These are phyloP conservation scores for Himalopsyche phryganea DNA, from an alignment of 1,140 invertebrate species.

Conservation along the genomic window DNA sequence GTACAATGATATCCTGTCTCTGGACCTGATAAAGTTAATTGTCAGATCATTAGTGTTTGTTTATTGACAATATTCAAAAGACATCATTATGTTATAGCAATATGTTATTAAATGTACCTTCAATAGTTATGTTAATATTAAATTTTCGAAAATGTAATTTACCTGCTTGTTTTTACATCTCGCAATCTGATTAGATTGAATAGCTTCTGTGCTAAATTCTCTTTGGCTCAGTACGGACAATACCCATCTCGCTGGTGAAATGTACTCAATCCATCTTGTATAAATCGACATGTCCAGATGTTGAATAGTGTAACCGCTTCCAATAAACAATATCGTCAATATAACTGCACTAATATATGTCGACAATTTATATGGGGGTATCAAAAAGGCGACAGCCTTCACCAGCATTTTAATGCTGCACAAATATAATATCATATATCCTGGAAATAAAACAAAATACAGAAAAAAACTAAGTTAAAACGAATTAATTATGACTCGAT, in stretches of 20 bases:
- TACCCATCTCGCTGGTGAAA: conserved; percentile 74
- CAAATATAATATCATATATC: conserved; percentile 76
- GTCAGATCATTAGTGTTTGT: too few relatives aligned
- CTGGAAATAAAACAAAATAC: conserved; percentile 47
- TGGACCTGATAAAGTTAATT: conserved; percentile 66
- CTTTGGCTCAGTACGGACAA: conserved; percentile 62
- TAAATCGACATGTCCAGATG: conserved; percentile 65
- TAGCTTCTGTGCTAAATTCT: conserved; percentile 63
- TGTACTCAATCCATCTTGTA: conserved; percentile 62
- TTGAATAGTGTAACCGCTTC: conserved; percentile 71
- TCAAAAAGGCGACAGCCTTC: conserved; percentile 64
- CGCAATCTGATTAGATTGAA: conserved; percentile 52
- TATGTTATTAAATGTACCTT: too few relatives aligned
- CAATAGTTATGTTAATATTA: too few relatives aligned
- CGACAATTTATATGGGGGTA: conserved; percentile 57
- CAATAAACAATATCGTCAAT: conserved; percentile 60
- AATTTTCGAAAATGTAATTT: conserved; percentile 15
- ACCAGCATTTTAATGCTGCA: conserved; percentile 68
- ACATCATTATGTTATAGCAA: too few relatives aligned
- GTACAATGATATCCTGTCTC: conserved; percentile 77
- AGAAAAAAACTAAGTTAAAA: too few relatives aligned
- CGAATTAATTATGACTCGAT: too few relatives aligned
- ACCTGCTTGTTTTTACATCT: conserved; percentile 68
- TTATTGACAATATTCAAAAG: too few relatives aligned
- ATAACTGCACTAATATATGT: conserved; percentile 60